Percentiles rank a stretch among this genome's conserved stretches.
phyloP scores from a whole-genome alignment of 1,140 invertebrate species.

The Diabrotica virgifera region DNA sequence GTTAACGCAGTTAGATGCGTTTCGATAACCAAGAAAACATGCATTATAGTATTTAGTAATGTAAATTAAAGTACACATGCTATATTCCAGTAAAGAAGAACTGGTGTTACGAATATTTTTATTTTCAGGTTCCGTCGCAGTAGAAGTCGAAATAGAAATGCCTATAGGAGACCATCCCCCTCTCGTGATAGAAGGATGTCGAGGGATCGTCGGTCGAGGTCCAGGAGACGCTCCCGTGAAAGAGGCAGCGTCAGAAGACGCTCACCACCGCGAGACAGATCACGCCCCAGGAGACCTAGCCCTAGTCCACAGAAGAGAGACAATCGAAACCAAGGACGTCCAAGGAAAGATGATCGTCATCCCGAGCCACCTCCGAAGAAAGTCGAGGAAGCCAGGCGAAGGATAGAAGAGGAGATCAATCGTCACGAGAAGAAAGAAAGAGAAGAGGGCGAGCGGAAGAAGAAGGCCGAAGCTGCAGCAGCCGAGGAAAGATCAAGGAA shows the following conservation, averaged over 20 bases:
- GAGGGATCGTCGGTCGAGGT: constrained; percentile 41
- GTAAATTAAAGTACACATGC: too few species aligned
- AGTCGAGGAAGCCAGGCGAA: constrained; percentile 33
- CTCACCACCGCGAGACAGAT: constrained; percentile 36
- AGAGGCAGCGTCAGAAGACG: constrained; percentile 35
- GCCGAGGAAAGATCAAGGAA: constrained; percentile 21
- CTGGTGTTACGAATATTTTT: too few species aligned
- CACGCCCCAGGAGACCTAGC: constrained; percentile 34
- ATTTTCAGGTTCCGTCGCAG: constrained; percentile 37
- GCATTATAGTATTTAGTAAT: too few species aligned
- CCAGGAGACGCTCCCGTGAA: constrained; percentile 39
- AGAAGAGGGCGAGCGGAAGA: constrained; percentile 30
- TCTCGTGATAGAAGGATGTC: constrained; percentile 36
- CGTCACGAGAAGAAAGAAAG: constrained; percentile 40
- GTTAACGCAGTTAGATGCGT: too few species aligned
- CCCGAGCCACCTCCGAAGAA: constrained; percentile 38
- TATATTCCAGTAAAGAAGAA: too few species aligned
- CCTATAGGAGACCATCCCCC: constrained; percentile 32
- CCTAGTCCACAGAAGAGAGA: constrained; percentile 35
- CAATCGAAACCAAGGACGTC: constrained; percentile 25
- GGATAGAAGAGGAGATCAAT: constrained; percentile 38
- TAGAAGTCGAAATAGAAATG: constrained; percentile 36
- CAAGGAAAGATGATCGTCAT: constrained; percentile 38
- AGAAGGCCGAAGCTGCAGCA: constrained; percentile 21
- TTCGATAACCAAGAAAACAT: too few species aligned